Evolutionary conservation across 2,888 invertebrate genomes (phyloP).

Genomic region (Theretra japonica): DNA sequence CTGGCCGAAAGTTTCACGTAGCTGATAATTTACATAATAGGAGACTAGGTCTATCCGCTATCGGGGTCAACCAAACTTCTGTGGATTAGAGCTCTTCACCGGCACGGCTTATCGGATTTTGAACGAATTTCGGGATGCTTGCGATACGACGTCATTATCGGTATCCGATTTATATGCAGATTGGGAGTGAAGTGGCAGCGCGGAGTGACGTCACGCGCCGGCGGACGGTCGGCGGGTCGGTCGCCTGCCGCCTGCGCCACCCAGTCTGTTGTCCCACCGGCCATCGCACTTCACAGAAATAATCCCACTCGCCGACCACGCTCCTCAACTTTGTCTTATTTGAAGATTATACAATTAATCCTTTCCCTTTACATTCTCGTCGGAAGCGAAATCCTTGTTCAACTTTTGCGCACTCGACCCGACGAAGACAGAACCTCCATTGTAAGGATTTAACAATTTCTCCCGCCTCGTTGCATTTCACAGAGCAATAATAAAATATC

Average conservation of each 20-base stretch:
- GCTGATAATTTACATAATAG: conserved; percentile 84
- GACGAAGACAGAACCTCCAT: conserved; percentile 77
- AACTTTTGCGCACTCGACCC: conserved; percentile 80
- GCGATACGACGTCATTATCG: conserved; percentile 82
- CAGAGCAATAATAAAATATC: conserved; percentile 81
- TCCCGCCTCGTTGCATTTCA: conserved; percentile 79
- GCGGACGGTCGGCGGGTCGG: conserved; percentile 39
- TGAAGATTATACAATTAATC: conserved; percentile 72
- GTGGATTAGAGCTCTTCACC: conserved; percentile 80
- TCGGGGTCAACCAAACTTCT: conserved; percentile 82
- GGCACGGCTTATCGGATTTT: conserved; percentile 81
- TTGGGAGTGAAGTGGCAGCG: conserved; percentile 67
- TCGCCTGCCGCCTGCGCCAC: conserved; percentile 42
- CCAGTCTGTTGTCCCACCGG: conserved; percentile 40
- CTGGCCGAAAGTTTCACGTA: conserved; percentile 77
- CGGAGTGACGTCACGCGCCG: conserved; percentile 57
- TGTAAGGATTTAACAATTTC: conserved; percentile 81
- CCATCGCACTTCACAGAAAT: conserved; percentile 58
- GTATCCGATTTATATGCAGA: conserved; percentile 85
- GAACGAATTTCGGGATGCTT: conserved; percentile 81
- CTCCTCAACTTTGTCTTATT: conserved; percentile 67
- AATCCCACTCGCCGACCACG: conserved; percentile 60
- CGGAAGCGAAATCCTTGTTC: conserved; percentile 70
- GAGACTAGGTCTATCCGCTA: conserved; percentile 81
- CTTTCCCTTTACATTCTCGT: conserved; percentile 67